A percentile compares a stretch with the other conserved stretches of the same genome.
These are phyloP conservation scores for Jaculus jaculus DNA, from an alignment of 2,113 vertebrate species.

Conservation along the genomic window DNA sequence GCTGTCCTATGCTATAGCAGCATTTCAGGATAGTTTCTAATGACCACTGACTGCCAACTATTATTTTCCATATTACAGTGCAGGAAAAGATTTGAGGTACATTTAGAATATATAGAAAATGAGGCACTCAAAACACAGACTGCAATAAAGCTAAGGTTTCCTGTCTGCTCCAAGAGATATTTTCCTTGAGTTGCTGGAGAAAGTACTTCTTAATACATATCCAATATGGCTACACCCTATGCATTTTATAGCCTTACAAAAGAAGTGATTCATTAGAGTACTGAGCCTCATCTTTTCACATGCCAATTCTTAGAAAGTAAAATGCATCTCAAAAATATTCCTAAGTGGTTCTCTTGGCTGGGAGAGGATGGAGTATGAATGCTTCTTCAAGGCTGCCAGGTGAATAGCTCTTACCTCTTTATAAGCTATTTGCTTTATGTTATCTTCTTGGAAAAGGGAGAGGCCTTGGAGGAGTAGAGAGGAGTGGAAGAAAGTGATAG, in stretches of 20 bases:
- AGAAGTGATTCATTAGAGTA: constrained; percentile 10
- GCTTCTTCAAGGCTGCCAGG: background rate
- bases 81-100: constrained; percentile 26
- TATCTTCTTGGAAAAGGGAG: background rate
- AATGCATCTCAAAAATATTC: background rate
- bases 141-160: background rate
- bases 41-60: constrained; percentile 40
- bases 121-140: background rate
- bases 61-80: constrained; percentile 54
- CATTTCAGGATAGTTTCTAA: constrained; percentile 52
- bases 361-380: background rate
- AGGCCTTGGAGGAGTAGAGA: background rate
- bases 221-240: background rate
- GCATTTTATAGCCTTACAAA: background rate
- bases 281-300: background rate
- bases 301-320: constrained; percentile 39
- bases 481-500: background rate
- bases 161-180: background rate
- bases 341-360: background rate
- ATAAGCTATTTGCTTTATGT: background rate
- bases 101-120: constrained; percentile 43
- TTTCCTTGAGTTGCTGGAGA: constrained; percentile 29
- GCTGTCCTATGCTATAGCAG: background rate
- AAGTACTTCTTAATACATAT: background rate
- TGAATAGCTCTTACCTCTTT: background rate